Evolutionary conservation across 2,888 invertebrate species (phyloP).

Genomic region (Eupithecia subfuscata): DNA sequence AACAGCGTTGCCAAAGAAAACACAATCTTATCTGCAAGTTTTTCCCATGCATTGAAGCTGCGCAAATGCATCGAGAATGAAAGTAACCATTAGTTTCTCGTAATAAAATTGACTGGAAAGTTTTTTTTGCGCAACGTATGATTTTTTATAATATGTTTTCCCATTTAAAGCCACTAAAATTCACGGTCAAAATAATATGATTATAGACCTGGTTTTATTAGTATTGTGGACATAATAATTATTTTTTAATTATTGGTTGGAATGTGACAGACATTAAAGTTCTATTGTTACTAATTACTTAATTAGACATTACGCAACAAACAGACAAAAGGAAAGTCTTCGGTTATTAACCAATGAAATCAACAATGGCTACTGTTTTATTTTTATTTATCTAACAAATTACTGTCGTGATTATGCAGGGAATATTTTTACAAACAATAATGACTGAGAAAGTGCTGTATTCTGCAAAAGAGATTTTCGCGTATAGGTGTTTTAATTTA

Average conservation of each 20-base stretch:
- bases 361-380: constrained; percentile 38
- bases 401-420: constrained; percentile 17
- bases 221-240: background rate
- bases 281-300: constrained; percentile 33
- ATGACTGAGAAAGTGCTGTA: constrained; percentile 15
- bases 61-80: constrained; percentile 55
- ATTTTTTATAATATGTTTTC: background rate
- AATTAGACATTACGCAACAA: constrained; percentile 32
- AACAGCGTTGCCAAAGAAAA: constrained; percentile 51
- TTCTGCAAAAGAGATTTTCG: background rate
- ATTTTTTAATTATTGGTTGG: constrained; percentile 2
- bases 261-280: constrained; percentile 16
- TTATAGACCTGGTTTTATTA: background rate
- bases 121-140: constrained; percentile 19
- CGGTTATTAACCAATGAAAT: constrained; percentile 39
- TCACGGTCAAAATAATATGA: background rate
- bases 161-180: background rate
- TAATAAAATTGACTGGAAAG: constrained; percentile 31
- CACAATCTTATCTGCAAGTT: constrained; percentile 45
- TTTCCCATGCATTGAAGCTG: constrained; percentile 58
- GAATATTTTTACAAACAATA: constrained; percentile 21
- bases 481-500: background rate
- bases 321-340: constrained; percentile 41
- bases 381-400: constrained; percentile 39
- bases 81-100: constrained; percentile 53